phyloP scores from a whole-genome alignment of 1,140 invertebrate species.

The Drosophila sproati region DNA sequence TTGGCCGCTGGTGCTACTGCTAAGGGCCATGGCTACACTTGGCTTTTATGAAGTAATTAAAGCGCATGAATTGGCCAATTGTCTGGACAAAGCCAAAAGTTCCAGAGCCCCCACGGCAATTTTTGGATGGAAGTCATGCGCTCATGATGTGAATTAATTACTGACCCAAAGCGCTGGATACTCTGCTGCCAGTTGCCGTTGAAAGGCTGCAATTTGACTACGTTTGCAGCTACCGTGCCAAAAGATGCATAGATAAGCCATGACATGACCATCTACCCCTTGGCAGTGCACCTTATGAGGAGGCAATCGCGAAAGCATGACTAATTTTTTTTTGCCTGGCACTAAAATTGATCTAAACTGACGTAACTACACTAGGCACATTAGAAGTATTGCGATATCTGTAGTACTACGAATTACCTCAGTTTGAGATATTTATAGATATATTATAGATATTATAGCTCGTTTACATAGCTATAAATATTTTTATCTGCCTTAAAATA shows the following conservation, averaged over 20 bases:
- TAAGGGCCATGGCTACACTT: slow-evolving; percentile 47
- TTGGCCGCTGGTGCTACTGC: slow-evolving; percentile 11
- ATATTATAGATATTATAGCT: neutral
- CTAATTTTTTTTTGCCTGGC: slow-evolving; percentile 4
- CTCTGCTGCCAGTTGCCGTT: slow-evolving; percentile 62
- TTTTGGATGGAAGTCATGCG: slow-evolving; percentile 28
- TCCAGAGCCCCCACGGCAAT: slow-evolving; percentile 28
- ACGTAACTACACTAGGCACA: neutral
- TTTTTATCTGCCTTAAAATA: neutral
- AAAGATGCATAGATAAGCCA: slow-evolving; percentile 66
- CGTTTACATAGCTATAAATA: neutral
- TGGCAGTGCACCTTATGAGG: slow-evolving; percentile 1
- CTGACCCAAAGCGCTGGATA: slow-evolving; percentile 75
- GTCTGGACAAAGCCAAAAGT: slow-evolving; percentile 38
- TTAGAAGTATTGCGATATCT: neutral
- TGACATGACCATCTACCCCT: slow-evolving; percentile 18
- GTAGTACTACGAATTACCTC: neutral
- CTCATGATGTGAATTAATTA: slow-evolving; percentile 77
- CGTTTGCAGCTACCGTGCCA: slow-evolving; percentile 58
- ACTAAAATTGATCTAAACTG: slow-evolving; percentile 12
- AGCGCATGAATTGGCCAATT: slow-evolving; percentile 82
- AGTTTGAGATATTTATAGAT: neutral
- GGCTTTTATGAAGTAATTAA: slow-evolving; percentile 79
- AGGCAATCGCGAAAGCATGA: slow-evolving; percentile 1
- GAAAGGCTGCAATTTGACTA: slow-evolving; percentile 50